Evolutionary conservation across 2,888 invertebrate species (phyloP), one percentile per base, ranked within the genome.

Genomic region (Coleophora flavipennella): DNA sequence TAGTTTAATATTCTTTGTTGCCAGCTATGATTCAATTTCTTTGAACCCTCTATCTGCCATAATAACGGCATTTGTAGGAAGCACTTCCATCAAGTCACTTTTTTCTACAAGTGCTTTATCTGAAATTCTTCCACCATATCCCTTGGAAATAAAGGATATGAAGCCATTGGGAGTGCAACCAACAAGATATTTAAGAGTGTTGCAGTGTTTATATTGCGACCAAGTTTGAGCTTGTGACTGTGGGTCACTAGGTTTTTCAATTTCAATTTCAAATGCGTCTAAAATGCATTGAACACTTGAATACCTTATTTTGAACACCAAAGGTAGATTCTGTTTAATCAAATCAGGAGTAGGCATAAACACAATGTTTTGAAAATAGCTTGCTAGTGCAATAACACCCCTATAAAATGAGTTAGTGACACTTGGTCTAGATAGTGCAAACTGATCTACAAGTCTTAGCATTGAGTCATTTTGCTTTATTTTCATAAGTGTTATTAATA

Each of bases 121-220:
- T 3, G 46, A 20, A 10, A 33, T 37, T 13, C 40, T 33, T 8
- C 64, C 56, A 13, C 63, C 60, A 48, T 46, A 62, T 6, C 62
- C 62, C n/a, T 38, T 31, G 13, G 62, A 64, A 13, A 67, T 46
- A 49, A 49, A 64, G 42, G 50, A 56, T 12, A 66, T 54, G 8
- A 58, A 41, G 1, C 63, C 56, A 54, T 54, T 49, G 3, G 59
- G 55, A 13, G 57, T 51, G 26, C 40, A 38, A 9, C 53, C 53
- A 32, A 57, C 46, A 8, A 55, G 42, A 48, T 55, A 42, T 31
- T 39, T 36, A 6, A 44, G 32, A 28, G 44, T 44, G 31, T 42
- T 40, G 13, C 42, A 42, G 35, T 31, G 31, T 41, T 41, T 44
- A 32, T 40, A 41, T 28, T 44, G 40, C 4, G 42, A 44, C 44